Evolutionary conservation across 2,888 invertebrate species (phyloP).

Genomic region (Stenotaenia linearis): DNA sequence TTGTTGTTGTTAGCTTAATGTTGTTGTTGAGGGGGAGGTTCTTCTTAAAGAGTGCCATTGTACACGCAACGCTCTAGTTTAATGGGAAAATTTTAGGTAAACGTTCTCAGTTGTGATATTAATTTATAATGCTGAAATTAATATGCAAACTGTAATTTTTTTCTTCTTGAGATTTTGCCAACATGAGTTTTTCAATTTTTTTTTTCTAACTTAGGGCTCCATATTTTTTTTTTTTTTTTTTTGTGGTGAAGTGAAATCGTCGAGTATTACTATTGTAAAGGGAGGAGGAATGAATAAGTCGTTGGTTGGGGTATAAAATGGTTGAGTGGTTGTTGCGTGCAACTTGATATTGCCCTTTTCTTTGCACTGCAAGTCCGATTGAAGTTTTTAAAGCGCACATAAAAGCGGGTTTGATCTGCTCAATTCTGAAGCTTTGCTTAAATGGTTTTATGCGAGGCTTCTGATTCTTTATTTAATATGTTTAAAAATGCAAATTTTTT

Average conservation of each 20-base stretch:
- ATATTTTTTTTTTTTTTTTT: not conserved
- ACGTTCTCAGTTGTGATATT: not conserved
- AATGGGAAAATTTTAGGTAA: not conserved
- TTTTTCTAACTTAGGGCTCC: not conserved
- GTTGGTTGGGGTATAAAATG: not conserved
- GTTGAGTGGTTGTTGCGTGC: slow-evolving; percentile 9
- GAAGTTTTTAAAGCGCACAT: not conserved
- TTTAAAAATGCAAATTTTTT: too few species aligned
- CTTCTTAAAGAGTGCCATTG: not conserved
- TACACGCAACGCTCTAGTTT: not conserved
- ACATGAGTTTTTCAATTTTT: not conserved
- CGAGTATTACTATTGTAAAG: not conserved
- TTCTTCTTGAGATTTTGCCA: not conserved
- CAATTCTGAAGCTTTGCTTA: not conserved
- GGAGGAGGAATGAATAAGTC: not conserved
- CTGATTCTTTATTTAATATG: not conserved
- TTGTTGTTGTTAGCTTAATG: not conserved
- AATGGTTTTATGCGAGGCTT: not conserved
- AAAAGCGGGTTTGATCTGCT: not conserved
- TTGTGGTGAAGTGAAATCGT: not conserved
- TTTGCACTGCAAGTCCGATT: not conserved
- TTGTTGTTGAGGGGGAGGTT: not conserved
- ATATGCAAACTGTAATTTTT: not conserved
- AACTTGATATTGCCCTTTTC: slow-evolving; percentile 4
- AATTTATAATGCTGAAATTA: not conserved